These are phyloP conservation scores for Trichoplax adhaerens DNA, from an alignment of 37 sponge, comb jelly and placozoan species.

Conservation along the genomic window DNA sequence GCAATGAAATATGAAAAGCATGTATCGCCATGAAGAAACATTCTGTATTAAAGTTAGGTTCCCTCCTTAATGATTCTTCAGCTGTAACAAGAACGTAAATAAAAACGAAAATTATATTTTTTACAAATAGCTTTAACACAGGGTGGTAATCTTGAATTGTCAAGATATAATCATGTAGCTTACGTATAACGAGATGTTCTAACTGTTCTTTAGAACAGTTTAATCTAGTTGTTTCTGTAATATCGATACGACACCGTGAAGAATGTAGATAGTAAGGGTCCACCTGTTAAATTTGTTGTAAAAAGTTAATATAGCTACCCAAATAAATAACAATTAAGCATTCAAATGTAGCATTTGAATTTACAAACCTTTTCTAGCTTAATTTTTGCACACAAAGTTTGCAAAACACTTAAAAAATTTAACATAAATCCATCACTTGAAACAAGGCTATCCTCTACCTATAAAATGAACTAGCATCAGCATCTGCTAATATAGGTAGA, in stretches of 20 bases:
- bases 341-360: neutral
- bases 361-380: conserved; percentile 45
- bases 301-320: neutral
- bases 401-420: conserved; percentile 57
- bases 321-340: neutral
- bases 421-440: conserved; percentile 44
- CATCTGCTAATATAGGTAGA: no score
- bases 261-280: conserved; percentile 24
- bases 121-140: conserved; percentile 6
- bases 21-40: conserved; percentile 77
- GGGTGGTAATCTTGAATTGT: neutral
- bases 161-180: neutral
- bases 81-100: conserved; percentile 6
- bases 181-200: neutral
- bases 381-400: conserved; percentile 50
- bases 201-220: conserved; percentile 19
- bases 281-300: conserved; percentile 19
- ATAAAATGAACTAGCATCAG: no score
- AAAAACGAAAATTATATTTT: conserved; percentile 6
- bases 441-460: neutral
- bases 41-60: conserved; percentile 77
- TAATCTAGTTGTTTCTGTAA: conserved; percentile 29
- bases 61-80: conserved; percentile 3
- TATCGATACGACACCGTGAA: conserved; percentile 11
- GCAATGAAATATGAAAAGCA: conserved; percentile 47